A percentile compares a stretch with the other conserved stretches of the same genome.
Conservation (phyloP, 2,797 vertebrate species). For the Melanotaenia pygmaea region DNA sequence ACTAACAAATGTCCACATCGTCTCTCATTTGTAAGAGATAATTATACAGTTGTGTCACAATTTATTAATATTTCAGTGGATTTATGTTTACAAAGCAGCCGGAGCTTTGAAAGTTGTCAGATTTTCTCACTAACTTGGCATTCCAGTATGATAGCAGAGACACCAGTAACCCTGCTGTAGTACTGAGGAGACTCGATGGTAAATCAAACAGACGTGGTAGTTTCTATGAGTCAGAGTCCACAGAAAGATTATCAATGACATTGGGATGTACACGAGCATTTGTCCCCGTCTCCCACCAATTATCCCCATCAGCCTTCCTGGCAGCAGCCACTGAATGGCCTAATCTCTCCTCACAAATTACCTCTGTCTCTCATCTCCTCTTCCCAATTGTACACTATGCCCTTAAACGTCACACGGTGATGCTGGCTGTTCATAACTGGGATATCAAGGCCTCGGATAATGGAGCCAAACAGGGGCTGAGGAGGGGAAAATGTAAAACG, state of each 20-base stretch:
- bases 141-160: not conserved
- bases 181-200: conserved; percentile 10
- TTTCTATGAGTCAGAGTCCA: conserved; percentile 25
- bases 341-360: conserved; percentile 70
- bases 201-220: conserved; percentile 36
- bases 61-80: conserved; percentile 10
- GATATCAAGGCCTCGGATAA: conserved; percentile 44
- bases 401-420: conserved; percentile 56
- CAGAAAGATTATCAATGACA: conserved; percentile 54
- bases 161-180: conserved; percentile 11
- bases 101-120: not conserved
- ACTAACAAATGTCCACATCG: conserved; percentile 25
- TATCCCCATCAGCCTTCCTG: conserved; percentile 61
- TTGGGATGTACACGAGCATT: conserved; percentile 55
- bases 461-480: not conserved
- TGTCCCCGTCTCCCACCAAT: conserved; percentile 62
- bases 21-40: conserved; percentile 35
- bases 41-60: conserved; percentile 35
- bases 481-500: conserved; percentile 48
- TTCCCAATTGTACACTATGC: conserved; percentile 44
- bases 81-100: not conserved
- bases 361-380: conserved; percentile 49
- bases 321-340: conserved; percentile 53
- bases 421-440: conserved; percentile 51
- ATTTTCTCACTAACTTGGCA: not conserved